Base-by-base conservation (phyloP, 2,113 vertebrate species). In the Hippotragus niger region DNA sequence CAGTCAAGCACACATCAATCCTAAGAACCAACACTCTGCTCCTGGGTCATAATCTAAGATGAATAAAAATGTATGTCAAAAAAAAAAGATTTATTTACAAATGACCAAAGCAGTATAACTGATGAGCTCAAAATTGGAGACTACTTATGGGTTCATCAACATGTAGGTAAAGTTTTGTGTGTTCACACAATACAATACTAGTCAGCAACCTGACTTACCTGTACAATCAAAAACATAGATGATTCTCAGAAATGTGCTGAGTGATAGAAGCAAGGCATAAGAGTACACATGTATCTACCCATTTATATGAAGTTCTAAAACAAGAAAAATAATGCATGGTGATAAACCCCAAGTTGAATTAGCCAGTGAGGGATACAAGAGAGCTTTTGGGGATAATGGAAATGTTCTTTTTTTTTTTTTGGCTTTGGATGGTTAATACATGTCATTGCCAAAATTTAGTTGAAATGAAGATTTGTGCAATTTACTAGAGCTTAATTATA, bases 231-330 rank as follows among this genome's bases (percentile, higher is more conserved):
- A 89, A 81, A 23, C 33, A 47, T 12, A 8, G 43, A 33, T 80
- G 29, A 87, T 55, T 83, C 87, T 95, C 31, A 90, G 74, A 88
- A 96, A 83, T 12, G 57, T 36, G 33, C 4, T 53, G n/a, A 62
- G 25, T 90, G 33, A 84, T 84, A 93, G 45, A 95, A 96, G 81
- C 40, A 53, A 64, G 80, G 78, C 25, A 45, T 7, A 58, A 90
- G 57, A 88, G 15, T 27, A 82, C 25, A 47, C 47, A 91, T 2
- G 6, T 64, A 58, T 36, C 57, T 45, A 97, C 33, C 11, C 16
- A 94, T 25, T 95, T 55, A 93, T 19, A 85, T 43, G 45, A 95
- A 80, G 7, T 82, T 94, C 81, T 90, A 90, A 60, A 84, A 95
- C 8, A 62, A 25, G 23, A 21, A 82, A 96, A 92, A 81, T 76